Evolutionary conservation across 2,113 vertebrate genomes (phyloP).

Genomic region (Laticauda colubrina): DNA sequence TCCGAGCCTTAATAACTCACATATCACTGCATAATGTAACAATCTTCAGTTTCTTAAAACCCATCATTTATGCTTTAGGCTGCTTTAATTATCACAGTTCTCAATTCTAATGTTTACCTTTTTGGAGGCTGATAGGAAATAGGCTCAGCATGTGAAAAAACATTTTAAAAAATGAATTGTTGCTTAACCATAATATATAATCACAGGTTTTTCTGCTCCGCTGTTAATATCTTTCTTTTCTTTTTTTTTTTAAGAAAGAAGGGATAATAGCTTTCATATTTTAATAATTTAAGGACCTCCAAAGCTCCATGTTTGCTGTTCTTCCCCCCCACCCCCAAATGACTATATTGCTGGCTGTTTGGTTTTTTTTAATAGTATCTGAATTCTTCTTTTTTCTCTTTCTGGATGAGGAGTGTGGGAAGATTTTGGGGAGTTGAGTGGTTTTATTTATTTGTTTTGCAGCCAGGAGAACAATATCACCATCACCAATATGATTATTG

Average conservation of each 20-base stretch:
- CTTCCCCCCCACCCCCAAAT: neutral
- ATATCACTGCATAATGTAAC: slow-evolving; percentile 44
- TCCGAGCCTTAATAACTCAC: slow-evolving; percentile 36
- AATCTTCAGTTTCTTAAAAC: slow-evolving; percentile 39
- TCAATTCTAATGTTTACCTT: slow-evolving; percentile 15
- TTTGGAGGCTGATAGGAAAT: slow-evolving; percentile 52
- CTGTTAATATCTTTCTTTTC: slow-evolving; percentile 22
- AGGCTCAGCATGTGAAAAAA: slow-evolving; percentile 37
- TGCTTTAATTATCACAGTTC: slow-evolving; percentile 37
- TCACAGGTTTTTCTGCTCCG: slow-evolving; percentile 42
- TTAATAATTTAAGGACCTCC: neutral
- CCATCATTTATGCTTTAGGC: slow-evolving; percentile 32
- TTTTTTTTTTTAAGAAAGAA: neutral
- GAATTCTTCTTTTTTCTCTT: neutral
- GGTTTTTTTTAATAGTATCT: neutral
- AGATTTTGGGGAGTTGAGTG: neutral
- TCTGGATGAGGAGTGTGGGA: neutral
- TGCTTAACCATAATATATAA: slow-evolving; percentile 50
- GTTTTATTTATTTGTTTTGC: neutral
- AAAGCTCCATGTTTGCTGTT: neutral
- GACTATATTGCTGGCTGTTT: neutral
- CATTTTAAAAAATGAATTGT: slow-evolving; percentile 38
- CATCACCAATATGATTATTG: neutral
- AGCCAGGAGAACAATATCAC: neutral
- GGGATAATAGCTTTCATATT: neutral